Evolutionary conservation across 2,113 vertebrate species (phyloP), one percentile per base, ranked within the genome.

Genomic region (Hystrix cristata): DNA sequence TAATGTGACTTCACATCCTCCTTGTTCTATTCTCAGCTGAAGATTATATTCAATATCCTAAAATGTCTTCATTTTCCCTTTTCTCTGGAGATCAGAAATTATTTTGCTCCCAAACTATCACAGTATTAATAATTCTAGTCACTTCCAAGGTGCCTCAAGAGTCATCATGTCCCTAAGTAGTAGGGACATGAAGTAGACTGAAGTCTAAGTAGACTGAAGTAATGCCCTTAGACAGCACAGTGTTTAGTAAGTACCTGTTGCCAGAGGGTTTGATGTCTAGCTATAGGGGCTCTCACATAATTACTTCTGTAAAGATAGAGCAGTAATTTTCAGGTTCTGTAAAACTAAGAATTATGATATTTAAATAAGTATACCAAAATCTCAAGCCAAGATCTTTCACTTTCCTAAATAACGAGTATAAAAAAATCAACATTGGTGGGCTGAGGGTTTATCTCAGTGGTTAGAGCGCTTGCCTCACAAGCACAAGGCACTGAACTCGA

Each of bases 311-410:
- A 62, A 51, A 57, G 55, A 67, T 23, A 80, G 18, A 57, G 2
- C 48, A 87, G 29, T 78, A 13, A 64, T 71, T 82, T 95, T 93
- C 72, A 80, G 87, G 11, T 62, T 14, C 29, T 87, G 3, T 67
- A 89, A 74, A 96, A 95, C 67, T 65, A 72, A 87, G 76, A 87
- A 89, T 34, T 18, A 62, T 85, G n/a, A n/a, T 74, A 72, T 43
- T 74, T 90, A 69, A 82, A 51, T 34, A 71, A 89, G 3, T 18
- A 29, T 46, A 25, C 29, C 29, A 82, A 64, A 91, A 72, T 89
- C 29, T 90, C 65, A 62, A 2, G 34, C 51, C 10, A 25, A 87
- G 16, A 46, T 51, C 21, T 93, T 55, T 74, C 67, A 25, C 51
- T 46, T 85, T 91, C 89, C 27, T 23, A 72, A 82, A 72, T 78